Evolutionary conservation across 1,140 invertebrate genomes (phyloP).

Genomic region (Acromyrmex echinatior): DNA sequence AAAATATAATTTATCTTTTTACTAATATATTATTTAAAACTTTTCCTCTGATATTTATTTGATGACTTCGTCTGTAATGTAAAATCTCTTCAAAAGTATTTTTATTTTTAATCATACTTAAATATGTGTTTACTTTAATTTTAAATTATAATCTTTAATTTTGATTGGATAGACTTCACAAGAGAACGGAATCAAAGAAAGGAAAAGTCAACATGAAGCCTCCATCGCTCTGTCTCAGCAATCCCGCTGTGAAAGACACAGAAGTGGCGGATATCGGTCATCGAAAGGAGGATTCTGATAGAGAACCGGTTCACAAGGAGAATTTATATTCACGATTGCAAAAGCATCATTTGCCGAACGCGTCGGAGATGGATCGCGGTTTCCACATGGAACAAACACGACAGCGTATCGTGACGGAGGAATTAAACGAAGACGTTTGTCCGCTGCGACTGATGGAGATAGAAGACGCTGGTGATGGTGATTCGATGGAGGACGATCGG

Average conservation of each 20-base stretch:
- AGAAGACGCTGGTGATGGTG: conserved; percentile 24
- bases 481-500: conserved; percentile 63
- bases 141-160: conserved; percentile 16
- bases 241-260: conserved; percentile 57
- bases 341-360: conserved; percentile 72
- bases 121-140: neutral
- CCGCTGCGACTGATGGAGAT: conserved; percentile 38
- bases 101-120: no score
- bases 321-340: conserved; percentile 76
- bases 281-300: conserved; percentile 80
- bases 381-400: conserved; percentile 61
- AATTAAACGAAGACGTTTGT: conserved; percentile 40
- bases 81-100: no score
- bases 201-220: conserved; percentile 73
- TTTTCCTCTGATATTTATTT: no score
- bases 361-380: conserved; percentile 54
- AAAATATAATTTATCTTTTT: no score
- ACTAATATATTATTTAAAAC: no score
- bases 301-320: conserved; percentile 75
- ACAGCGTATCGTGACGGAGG: neutral
- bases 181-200: conserved; percentile 80
- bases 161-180: conserved; percentile 76
- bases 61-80: no score
- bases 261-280: conserved; percentile 72
- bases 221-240: conserved; percentile 63